phyloP scores from a whole-genome alignment of 37 sponge, comb jelly and placozoan species.

The Agelas oroides region DNA sequence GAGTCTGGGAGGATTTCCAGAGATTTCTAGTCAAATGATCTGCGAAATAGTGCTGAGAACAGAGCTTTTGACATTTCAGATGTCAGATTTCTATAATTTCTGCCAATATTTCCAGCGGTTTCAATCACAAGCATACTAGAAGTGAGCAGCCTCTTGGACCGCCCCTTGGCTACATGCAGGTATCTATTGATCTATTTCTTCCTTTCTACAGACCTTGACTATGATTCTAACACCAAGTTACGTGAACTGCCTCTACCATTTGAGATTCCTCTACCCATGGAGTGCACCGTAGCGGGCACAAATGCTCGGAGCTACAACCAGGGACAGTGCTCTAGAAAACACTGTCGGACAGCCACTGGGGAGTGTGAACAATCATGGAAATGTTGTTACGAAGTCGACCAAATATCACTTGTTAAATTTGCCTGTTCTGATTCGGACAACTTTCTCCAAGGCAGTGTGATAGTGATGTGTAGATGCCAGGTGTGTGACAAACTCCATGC shows the following conservation, averaged over 20 bases:
- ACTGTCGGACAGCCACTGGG: constrained; percentile 12
- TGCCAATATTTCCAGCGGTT: too few species aligned
- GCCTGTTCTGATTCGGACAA: constrained; percentile 5
- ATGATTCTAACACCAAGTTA: too few species aligned
- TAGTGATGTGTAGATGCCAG: constrained; percentile 25
- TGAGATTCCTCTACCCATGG: constrained; percentile 31
- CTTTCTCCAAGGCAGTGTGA: not conserved
- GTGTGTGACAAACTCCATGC: constrained; percentile 20
- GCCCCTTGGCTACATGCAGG: too few species aligned
- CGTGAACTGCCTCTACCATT: constrained; percentile 9
- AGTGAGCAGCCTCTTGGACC: too few species aligned
- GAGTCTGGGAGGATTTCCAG: too few species aligned
- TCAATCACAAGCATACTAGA: too few species aligned
- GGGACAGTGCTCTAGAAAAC: constrained; percentile 38
- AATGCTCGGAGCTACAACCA: constrained; percentile 28
- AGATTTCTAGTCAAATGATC: too few species aligned
- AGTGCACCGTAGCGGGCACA: constrained; percentile 16
- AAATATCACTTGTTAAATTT: constrained; percentile 12
- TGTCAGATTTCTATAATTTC: too few species aligned
- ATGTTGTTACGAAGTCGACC: constrained; percentile 34
- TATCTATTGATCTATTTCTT: too few species aligned
- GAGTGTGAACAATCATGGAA: not conserved
- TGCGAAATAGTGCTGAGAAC: too few species aligned
- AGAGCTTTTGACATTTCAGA: too few species aligned
- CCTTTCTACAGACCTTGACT: too few species aligned